A percentile compares a stretch with the other conserved stretches of the same genome.
phyloP scores from a whole-genome alignment of 1,140 invertebrate genomes.

The Drosophila dunni region DNA sequence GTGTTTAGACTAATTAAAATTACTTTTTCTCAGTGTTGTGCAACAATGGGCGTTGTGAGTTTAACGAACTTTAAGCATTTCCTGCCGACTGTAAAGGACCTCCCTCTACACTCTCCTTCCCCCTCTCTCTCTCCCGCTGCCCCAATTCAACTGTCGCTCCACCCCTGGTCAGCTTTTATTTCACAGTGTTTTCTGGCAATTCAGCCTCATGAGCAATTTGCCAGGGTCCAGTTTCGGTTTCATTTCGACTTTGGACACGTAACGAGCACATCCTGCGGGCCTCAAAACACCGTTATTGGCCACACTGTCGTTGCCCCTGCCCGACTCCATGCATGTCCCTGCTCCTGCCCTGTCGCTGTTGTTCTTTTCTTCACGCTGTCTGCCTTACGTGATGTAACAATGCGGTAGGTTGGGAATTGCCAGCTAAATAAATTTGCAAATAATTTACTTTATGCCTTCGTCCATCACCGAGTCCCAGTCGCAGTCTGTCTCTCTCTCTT shows the following conservation, averaged over 20 bases:
- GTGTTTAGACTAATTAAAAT: no score
- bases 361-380: conserved; percentile 31
- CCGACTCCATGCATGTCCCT: neutral
- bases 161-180: conserved; percentile 59
- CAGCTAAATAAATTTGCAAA: conserved; percentile 72
- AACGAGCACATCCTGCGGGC: conserved; percentile 50
- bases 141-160: neutral
- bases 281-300: conserved; percentile 33
- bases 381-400: conserved; percentile 75
- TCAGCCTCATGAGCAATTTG: conserved; percentile 51
- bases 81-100: conserved; percentile 61
- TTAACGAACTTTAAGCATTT: conserved; percentile 78
- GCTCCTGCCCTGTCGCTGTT: neutral
- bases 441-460: conserved; percentile 59
- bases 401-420: conserved; percentile 71
- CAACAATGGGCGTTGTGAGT: conserved; percentile 60
- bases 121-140: no score
- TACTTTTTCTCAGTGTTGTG: conserved; percentile 18
- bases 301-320: neutral
- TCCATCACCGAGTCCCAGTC: conserved; percentile 14
- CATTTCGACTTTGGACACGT: conserved; percentile 62
- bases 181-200: conserved; percentile 65
- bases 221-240: conserved; percentile 78
- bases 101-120: neutral
- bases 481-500: neutral